Percentiles rank a stretch among this genome's conserved stretches.
phyloP scores from a whole-genome alignment of 2,888 invertebrate genomes.

The Plagodis dolabraria region DNA sequence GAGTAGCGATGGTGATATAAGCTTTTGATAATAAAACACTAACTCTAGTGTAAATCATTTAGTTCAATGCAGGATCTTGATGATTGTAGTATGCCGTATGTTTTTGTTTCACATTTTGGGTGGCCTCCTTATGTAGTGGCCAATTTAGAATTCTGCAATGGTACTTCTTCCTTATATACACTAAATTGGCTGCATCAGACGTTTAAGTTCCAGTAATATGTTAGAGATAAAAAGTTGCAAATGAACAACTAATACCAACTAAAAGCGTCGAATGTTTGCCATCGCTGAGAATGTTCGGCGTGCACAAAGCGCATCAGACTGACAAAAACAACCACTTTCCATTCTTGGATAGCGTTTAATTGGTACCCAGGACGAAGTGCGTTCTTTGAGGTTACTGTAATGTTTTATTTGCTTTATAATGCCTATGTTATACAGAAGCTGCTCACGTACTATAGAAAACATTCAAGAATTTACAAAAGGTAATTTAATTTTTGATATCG shows the following conservation, averaged over 20 bases:
- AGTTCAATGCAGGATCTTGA: too few relatives aligned
- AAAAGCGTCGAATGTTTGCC: slow-evolving; percentile 62
- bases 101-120: too few relatives aligned
- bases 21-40: too few relatives aligned
- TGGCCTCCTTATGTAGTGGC: background rate
- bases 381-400: slow-evolving; percentile 35
- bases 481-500: too few relatives aligned
- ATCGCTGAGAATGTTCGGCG: slow-evolving; percentile 66
- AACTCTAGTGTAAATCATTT: too few relatives aligned
- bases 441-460: too few relatives aligned
- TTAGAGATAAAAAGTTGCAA: slow-evolving; percentile 61
- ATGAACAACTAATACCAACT: slow-evolving; percentile 58
- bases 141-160: slow-evolving; percentile 23
- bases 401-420: background rate
- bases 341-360: slow-evolving; percentile 69
- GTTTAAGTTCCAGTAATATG: slow-evolving; percentile 46
- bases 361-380: slow-evolving; percentile 50
- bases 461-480: too few relatives aligned
- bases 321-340: slow-evolving; percentile 67
- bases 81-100: too few relatives aligned
- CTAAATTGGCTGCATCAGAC: slow-evolving; percentile 27
- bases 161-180: slow-evolving; percentile 18
- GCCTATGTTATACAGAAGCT: background rate
- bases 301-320: slow-evolving; percentile 61
- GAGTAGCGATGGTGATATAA: too few relatives aligned